Base-by-base conservation (phyloP, 2,797 vertebrate species). In the Lepus oiostolus region DNA sequence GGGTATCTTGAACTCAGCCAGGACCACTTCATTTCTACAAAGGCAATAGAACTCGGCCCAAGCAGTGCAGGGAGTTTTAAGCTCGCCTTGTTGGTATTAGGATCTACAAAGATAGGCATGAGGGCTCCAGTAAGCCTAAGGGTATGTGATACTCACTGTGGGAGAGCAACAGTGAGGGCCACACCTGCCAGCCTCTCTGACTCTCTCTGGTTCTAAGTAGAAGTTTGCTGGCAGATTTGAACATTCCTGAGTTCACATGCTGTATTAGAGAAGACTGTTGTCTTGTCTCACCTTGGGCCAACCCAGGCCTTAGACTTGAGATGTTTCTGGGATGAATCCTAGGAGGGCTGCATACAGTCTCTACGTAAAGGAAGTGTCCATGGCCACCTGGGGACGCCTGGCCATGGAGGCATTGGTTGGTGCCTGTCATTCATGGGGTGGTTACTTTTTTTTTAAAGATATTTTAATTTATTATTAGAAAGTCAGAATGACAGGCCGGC, bases 1-100 rank as follows among this genome's bases (percentile, higher is more conserved):
- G 42, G 63, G 11, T 80, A 67, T 50, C 38, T 50, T 83, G 63
- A 88, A 75, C 83, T 94, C 71, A 93, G 83, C 77, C 76, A 84
- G 72, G 54, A 72, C 4, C 32, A 85, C 90, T 88, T 67, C 16
- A 47, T 65, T 86, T 92, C 85, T 92, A 87, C 50, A 72, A 32
- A 91, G 42, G 50, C 76, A 77, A 83, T 42, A 85, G 94, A 95
- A 65, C 54, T 60, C 4, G 9, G 10, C 1, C 60, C 81, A 30
- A 47, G 62, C 32, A 35, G 19, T n/a, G 16, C 13, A 42, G 63
- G 62, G n/a, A 82, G 75, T 9, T 88, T 65, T 13, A 47, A 85
- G 60, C 19, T 32, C 7, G 26, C 65, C 82, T 82, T 10, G 65
- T 82, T 10, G 65, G 24, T 79, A 68, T 47, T 60, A 60, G 63